Conservation (phyloP, 2,888 invertebrate genomes). For the Ennomos quercinarius region DNA sequence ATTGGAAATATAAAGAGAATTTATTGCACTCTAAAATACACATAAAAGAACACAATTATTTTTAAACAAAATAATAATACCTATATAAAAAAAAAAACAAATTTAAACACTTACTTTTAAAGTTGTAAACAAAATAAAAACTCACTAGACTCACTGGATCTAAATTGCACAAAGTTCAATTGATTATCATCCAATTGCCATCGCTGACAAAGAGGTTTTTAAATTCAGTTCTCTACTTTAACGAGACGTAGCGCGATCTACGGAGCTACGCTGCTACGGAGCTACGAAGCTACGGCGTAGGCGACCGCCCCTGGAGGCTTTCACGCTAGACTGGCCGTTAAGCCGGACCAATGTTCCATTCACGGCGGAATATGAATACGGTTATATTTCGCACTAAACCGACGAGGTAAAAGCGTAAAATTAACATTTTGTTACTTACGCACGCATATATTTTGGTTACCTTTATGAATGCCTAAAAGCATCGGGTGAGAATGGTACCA, state of each 20-base stretch:
- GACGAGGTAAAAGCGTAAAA: conserved; percentile 45
- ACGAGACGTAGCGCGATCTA: conserved; percentile 41
- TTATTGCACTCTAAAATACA: too few species aligned
- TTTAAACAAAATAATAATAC: not conserved
- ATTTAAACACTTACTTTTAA: conserved; percentile 11
- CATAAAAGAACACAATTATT: too few species aligned
- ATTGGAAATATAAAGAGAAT: too few species aligned
- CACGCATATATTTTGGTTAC: conserved; percentile 40
- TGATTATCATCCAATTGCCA: conserved; percentile 30
- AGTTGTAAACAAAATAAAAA: conserved; percentile 9
- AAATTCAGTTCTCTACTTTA: conserved; percentile 44
- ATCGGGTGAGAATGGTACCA: conserved; percentile 22
- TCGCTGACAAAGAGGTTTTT: conserved; percentile 40
- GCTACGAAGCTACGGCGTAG: conserved; percentile 59
- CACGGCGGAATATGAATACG: conserved; percentile 28
- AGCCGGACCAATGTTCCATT: conserved; percentile 18
- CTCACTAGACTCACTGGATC: conserved; percentile 23
- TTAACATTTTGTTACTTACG: conserved; percentile 49
- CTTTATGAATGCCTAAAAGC: conserved; percentile 45
- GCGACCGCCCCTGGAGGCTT: conserved; percentile 58
- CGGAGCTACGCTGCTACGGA: conserved; percentile 39
- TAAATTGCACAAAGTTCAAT: conserved; percentile 29
- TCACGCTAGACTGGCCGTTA: conserved; percentile 60
- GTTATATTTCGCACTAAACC: conserved; percentile 37
- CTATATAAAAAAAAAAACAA: not conserved